A percentile compares a stretch with the other conserved stretches of the same genome.
These are phyloP conservation scores for Cylas formicarius DNA, from an alignment of 1,140 invertebrate species.

Conservation along the genomic window DNA sequence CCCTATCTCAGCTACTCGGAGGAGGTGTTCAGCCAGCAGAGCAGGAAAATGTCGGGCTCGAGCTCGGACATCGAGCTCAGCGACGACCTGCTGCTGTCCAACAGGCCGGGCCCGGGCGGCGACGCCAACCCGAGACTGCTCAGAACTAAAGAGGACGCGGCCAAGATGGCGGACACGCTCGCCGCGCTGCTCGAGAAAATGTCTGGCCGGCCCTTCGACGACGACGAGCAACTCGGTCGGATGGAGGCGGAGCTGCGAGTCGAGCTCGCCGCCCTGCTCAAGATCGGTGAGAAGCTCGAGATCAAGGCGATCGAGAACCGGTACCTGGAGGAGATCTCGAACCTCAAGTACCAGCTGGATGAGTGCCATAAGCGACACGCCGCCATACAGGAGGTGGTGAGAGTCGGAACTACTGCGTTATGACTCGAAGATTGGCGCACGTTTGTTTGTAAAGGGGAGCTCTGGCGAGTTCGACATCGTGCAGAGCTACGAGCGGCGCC, in stretches of 20 bases:
- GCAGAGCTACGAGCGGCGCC: conserved; percentile 43
- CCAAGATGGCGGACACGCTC: conserved; percentile 25
- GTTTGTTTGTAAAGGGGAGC: conserved; percentile 25
- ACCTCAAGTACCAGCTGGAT: conserved; percentile 46
- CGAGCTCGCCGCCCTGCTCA: conserved; percentile 27
- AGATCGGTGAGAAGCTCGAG: conserved; percentile 36
- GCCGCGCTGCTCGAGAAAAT: conserved; percentile 17
- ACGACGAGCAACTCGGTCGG: conserved; percentile 23
- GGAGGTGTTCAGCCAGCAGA: conserved; percentile 62
- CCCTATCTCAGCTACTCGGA: conserved; percentile 51
- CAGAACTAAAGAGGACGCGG: conserved; percentile 26
- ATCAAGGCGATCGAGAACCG: conserved; percentile 43
- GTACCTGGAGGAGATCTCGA: conserved; percentile 43
- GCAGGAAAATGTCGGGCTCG: conserved; percentile 49
- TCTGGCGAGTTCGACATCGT: conserved; percentile 42
- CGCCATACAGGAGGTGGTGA: conserved; percentile 49
- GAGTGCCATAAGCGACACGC: conserved; percentile 39
- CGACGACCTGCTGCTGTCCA: conserved; percentile 16
- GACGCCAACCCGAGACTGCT: conserved; percentile 18
- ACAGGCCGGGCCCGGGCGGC: conserved; percentile 25
- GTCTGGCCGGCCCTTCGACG: conserved; percentile 21
- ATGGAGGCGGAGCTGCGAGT: conserved; percentile 27
- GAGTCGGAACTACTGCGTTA: too few relatives aligned
- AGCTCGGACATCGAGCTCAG: conserved; percentile 37
- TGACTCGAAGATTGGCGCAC: neutral